Evolutionary conservation across 1,140 invertebrate species (phyloP).

Genomic region (Drosophila pandora): DNA sequence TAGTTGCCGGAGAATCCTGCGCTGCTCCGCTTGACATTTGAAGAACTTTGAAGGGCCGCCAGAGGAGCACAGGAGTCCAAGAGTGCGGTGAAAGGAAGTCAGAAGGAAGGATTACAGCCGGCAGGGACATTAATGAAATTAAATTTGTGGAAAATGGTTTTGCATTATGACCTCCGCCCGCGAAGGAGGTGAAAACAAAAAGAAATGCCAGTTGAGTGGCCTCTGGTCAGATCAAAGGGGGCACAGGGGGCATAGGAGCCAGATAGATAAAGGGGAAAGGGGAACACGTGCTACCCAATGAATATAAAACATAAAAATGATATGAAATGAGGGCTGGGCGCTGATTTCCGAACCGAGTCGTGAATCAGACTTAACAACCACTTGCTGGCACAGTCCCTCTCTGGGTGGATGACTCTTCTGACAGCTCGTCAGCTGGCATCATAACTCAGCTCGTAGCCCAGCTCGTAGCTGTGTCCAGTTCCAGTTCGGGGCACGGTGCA

Average conservation of each 20-base stretch:
- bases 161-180: constrained; percentile 12
- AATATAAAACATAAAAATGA: constrained; percentile 1
- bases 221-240: constrained; percentile 23
- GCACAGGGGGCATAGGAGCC: constrained; percentile 7
- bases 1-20: constrained; percentile 61
- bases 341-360: constrained; percentile 41
- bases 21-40: constrained; percentile 68
- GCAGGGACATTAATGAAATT: constrained; percentile 68
- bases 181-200: background rate
- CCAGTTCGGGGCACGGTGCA: constrained; percentile 2
- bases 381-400: constrained; percentile 24
- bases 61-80: constrained; percentile 31
- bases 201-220: constrained; percentile 17
- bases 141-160: constrained; percentile 75
- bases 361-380: constrained; percentile 71
- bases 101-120: constrained; percentile 21
- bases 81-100: background rate
- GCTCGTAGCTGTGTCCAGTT: constrained; percentile 25
- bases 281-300: constrained; percentile 61
- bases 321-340: constrained; percentile 47
- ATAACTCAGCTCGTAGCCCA: constrained; percentile 57
- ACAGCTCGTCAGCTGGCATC: constrained; percentile 79
- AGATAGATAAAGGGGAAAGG: background rate
- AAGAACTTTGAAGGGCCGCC: constrained; percentile 64
- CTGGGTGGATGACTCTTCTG: constrained; percentile 39